Conservation (phyloP, 2,888 invertebrate species). For the Zele albiditarsus region DNA sequence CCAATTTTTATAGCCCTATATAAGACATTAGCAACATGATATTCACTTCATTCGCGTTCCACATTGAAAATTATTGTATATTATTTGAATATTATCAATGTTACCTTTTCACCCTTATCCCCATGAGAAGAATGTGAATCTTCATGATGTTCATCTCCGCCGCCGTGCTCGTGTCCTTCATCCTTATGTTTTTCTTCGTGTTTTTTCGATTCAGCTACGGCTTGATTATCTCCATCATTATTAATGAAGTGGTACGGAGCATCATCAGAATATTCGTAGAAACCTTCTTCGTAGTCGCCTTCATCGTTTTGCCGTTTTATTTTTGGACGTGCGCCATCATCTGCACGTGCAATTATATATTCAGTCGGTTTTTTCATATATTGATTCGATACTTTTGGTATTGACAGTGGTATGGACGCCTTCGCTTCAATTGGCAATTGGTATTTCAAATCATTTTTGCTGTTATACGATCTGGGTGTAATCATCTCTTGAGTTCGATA, state of each 20-base stretch:
- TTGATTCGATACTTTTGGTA: background rate
- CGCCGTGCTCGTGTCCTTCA: conserved; percentile 61
- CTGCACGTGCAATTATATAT: background rate
- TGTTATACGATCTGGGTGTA: background rate
- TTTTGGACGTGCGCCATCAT: background rate
- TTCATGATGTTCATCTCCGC: conserved; percentile 61
- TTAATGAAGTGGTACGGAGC: conserved; percentile 13
- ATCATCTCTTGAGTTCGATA: background rate
- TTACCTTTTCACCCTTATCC: conserved; percentile 66
- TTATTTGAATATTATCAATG: conserved; percentile 11
- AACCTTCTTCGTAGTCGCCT: background rate
- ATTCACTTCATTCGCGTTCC: background rate
- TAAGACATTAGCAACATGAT: background rate
- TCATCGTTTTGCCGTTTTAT: conserved; percentile 10
- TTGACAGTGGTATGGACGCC: background rate
- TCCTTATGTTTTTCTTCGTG: conserved; percentile 49
- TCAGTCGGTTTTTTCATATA: background rate
- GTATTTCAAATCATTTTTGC: background rate
- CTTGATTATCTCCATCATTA: conserved; percentile 31
- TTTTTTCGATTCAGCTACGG: conserved; percentile 32
- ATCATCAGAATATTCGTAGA: background rate
- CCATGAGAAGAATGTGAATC: conserved; percentile 65
- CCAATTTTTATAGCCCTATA: conserved; percentile 59
- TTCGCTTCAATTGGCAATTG: background rate
- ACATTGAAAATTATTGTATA: background rate